These are phyloP conservation scores for Picus viridis DNA, from an alignment of 2,797 vertebrate genomes.

Conservation along the genomic window DNA sequence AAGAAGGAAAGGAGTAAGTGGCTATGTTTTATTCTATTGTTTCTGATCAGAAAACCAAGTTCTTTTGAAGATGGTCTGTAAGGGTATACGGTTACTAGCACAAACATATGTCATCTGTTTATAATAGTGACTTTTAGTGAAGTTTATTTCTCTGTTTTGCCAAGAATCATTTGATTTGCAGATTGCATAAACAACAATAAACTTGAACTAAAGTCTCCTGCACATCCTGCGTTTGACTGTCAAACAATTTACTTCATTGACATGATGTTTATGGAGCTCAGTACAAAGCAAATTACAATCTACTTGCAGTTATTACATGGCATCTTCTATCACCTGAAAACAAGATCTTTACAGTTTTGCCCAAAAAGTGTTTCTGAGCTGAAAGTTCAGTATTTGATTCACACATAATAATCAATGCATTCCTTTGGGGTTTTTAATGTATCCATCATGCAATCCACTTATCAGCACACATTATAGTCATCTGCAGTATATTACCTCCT, in stretches of 20 bases:
- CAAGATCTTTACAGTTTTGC: not conserved
- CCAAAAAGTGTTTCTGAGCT: not conserved
- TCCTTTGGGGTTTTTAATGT: not conserved
- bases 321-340: not conserved
- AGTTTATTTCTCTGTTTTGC: not conserved
- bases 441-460: not conserved
- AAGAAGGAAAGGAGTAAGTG: not conserved
- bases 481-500: not conserved
- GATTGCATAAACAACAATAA: slow-evolving; percentile 35
- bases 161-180: slow-evolving; percentile 9
- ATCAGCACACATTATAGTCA: not conserved
- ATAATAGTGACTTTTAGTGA: not conserved
- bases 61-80: not conserved
- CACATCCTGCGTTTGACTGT: slow-evolving; percentile 15
- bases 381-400: not conserved
- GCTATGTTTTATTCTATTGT: not conserved
- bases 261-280: not conserved
- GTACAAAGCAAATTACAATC: not conserved
- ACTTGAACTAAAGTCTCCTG: not conserved
- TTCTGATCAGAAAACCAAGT: not conserved
- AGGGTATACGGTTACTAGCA: not conserved
- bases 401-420: not conserved
- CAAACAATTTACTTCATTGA: slow-evolving; percentile 42
- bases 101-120: not conserved
- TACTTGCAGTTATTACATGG: not conserved